Base-by-base conservation (phyloP, 2,113 vertebrate genomes). In the Urocitellus parryii region DNA sequence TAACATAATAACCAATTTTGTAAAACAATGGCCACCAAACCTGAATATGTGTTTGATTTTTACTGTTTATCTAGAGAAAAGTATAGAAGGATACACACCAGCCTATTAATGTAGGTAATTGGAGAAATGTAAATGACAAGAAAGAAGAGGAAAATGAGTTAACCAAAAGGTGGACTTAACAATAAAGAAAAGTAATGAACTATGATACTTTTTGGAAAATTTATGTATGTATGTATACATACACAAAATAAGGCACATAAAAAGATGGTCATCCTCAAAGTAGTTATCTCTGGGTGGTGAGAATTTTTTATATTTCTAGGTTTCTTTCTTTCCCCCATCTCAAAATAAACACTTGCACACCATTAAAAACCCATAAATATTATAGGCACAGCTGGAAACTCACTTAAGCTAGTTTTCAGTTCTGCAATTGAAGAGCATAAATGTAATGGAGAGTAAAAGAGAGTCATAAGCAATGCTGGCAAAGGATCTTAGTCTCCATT, bases 111-210 rank as follows among this genome's bases (percentile, higher is more conserved):
- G 83, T 73, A 51, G 37, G 72, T 58, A 42, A 83, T 45, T 79
- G 39, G 27, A 45, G 39, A 63, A 90, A 13, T 78, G 1, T 51
- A 68, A 72, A 79, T 73, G 12, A 91, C 27, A 88, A 78, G 5
- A 84, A 76, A 72, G 27, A 24, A 85, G 5, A 1, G 4, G 32
- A 78, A 13, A n/a, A 39, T 25, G 74, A 95, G 4, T 42, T 13
- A 29, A 12, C 78, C 18, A 32, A 95, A 84, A 84, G 22, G 5
- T 72, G 11, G 29, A 51, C 24, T 92, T 70, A 83, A 88, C 18
- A 90, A 72, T 81, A 67, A 73, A 92, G 53, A 45, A 22, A 68
- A 86, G 51, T 32, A 80, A 74, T 96, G 85, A 56, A 87, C 6
- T 80, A 84, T 32, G 16, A 84, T 8, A 0, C 9, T 25, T 80